A percentile compares a stretch with the other conserved stretches of the same genome.
phyloP scores from a whole-genome alignment of 1,140 invertebrate genomes.

The Caenorhabditis brenneri region DNA sequence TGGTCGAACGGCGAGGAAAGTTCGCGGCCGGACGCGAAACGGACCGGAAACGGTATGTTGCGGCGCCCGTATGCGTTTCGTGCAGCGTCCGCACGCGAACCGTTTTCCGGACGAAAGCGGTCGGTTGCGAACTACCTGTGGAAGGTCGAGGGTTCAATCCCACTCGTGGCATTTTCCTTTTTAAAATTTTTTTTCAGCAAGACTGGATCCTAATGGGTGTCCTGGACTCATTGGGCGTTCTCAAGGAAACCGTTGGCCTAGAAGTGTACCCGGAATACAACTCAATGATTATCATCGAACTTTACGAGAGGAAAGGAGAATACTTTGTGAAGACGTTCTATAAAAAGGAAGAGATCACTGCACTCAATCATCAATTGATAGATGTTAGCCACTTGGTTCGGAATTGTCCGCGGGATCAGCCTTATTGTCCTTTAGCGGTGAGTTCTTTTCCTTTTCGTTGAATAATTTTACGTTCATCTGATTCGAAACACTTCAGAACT shows the following conservation, averaged over 20 bases:
- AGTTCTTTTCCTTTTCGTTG: too few relatives aligned
- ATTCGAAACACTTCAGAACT: too few relatives aligned
- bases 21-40: too few relatives aligned
- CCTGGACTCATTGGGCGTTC: background rate
- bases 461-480: too few relatives aligned
- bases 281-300: background rate
- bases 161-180: too few relatives aligned
- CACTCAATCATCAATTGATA: background rate
- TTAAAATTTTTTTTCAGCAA: background rate
- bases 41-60: too few relatives aligned
- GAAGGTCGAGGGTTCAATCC: too few relatives aligned
- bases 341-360: conserved; percentile 1
- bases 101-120: too few relatives aligned
- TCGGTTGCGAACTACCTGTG: too few relatives aligned
- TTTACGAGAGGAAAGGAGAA: background rate
- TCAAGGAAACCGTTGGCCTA: background rate
- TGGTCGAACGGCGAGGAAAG: too few relatives aligned
- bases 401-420: background rate
- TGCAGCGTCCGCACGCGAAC: too few relatives aligned
- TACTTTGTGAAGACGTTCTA: background rate
- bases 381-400: background rate
- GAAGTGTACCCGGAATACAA: background rate
- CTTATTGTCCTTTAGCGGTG: background rate
- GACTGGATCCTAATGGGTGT: conserved; percentile 24
- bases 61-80: too few relatives aligned